phyloP scores from a whole-genome alignment of 1,140 invertebrate species.

The Harpegnathos saltator region DNA sequence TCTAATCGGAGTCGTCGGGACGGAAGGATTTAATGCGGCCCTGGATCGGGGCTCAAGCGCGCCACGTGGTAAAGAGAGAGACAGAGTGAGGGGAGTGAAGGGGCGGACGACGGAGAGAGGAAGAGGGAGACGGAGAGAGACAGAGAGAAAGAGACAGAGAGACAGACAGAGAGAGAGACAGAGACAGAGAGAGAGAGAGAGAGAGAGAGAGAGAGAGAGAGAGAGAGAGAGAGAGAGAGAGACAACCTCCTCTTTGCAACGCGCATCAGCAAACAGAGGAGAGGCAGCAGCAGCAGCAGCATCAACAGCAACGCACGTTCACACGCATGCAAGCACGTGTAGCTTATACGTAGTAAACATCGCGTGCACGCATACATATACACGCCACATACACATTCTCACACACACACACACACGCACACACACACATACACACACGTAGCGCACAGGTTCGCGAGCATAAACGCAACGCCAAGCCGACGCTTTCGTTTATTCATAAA shows the following conservation, averaged over 20 bases:
- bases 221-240: neutral
- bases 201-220: conserved; percentile 14
- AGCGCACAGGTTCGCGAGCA: conserved; percentile 34
- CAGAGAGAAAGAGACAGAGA: too few species aligned
- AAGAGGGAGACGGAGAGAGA: too few species aligned
- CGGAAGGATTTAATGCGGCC: conserved; percentile 11
- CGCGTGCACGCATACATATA: conserved; percentile 47
- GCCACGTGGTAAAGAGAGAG: neutral
- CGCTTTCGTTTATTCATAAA: conserved; percentile 84
- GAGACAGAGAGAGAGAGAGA: too few species aligned
- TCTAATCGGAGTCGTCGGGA: neutral
- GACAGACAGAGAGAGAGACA: too few species aligned
- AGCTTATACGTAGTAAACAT: too few species aligned
- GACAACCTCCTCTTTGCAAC: conserved; percentile 31
- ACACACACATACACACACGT: conserved; percentile 37
- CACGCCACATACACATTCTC: conserved; percentile 40
- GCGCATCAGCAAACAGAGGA: conserved; percentile 22
- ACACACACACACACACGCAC: conserved; percentile 18
- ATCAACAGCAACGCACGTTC: neutral
- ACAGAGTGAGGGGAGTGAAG: too few species aligned
- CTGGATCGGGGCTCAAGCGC: neutral
- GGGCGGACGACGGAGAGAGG: too few species aligned
- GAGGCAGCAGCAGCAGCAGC: neutral
- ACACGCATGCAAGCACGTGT: conserved; percentile 42
- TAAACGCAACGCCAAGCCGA: conserved; percentile 70